Evolutionary conservation across 2,888 invertebrate genomes (phyloP), one percentile per base, ranked within the genome.

Genomic region (Polylopha cassiicola): DNA sequence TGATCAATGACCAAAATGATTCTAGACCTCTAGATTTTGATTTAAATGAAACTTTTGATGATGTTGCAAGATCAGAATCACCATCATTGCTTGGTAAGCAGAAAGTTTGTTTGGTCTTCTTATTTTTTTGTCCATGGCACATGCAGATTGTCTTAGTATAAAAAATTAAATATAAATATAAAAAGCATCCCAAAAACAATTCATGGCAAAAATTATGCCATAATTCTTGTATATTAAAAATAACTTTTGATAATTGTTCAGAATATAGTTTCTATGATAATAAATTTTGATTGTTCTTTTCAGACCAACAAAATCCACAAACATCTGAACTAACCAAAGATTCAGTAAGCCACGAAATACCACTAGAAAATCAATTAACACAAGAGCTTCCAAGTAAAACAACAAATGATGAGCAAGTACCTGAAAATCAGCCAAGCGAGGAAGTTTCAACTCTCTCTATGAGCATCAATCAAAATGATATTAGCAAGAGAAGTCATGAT

Each of bases 61-160:
- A 46, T 37, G 7, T 11, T 21, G 37, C 37, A 8, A 31, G 44
- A 23, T 30, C 53, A 9, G 58, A 45, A 11, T 70, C 74, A 21
- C 66, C 61, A 21, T 65, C 69, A 21, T 15, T 66, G 39, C 43
- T 66, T 39, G 16, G 74, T 74, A 57, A 63, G 66, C 55, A n/a
- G n/a, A n/a, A n/a, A n/a, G n/a, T n/a, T n/a, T n/a, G n/a, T n/a
- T n/a, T n/a, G n/a, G n/a, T n/a, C n/a, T n/a, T n/a, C n/a, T n/a
- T n/a, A n/a, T n/a, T n/a, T n/a, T n/a, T n/a, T n/a, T n/a, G n/a
- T n/a, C n/a, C n/a, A n/a, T n/a, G n/a, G n/a, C n/a, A n/a, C n/a
- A n/a, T n/a, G n/a, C n/a, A n/a, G n/a, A n/a, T n/a, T n/a, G n/a
- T n/a, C n/a, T n/a, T n/a, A n/a, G n/a, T n/a, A n/a, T n/a, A n/a